Percentiles rank a stretch among this genome's conserved stretches.
Conservation (phyloP, 2,113 vertebrate species). For the Epinephelus moara region DNA sequence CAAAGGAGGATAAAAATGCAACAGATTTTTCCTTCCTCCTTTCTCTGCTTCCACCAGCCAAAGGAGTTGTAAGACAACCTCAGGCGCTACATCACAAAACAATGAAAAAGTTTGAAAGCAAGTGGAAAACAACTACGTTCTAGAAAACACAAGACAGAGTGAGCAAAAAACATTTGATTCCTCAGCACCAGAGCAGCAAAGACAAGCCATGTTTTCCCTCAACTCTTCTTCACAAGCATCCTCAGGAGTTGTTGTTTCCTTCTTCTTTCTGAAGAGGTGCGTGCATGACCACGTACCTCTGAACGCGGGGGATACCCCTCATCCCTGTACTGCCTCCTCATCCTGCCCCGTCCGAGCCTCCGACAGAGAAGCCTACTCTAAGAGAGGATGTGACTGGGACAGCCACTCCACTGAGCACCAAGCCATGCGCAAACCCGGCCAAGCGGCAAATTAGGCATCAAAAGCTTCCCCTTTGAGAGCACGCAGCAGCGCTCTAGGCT, state of each 20-base stretch:
- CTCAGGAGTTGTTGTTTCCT: background rate
- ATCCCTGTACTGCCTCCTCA: conserved; percentile 81
- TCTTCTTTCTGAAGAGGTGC: background rate
- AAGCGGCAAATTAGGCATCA: conserved; percentile 81
- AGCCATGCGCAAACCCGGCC: conserved; percentile 75
- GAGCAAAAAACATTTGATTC: background rate
- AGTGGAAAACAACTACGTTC: background rate
- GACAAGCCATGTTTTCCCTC: background rate
- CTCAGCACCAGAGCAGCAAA: background rate
- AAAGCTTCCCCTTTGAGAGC: conserved; percentile 77
- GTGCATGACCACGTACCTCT: conserved; percentile 68
- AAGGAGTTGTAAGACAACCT: conserved; percentile 15
- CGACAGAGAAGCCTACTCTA: conserved; percentile 50
- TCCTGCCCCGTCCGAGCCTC: conserved; percentile 63
- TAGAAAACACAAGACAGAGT: background rate
- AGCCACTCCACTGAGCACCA: conserved; percentile 69
- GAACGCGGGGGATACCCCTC: conserved; percentile 68
- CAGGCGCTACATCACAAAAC: background rate
- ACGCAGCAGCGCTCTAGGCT: conserved; percentile 57
- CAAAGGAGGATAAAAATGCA: conserved; percentile 3
- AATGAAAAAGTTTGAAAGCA: conserved; percentile 34
- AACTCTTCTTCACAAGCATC: conserved; percentile 7
- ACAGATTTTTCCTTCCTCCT: background rate
- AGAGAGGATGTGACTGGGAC: conserved; percentile 68
- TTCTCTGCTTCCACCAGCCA: background rate